phyloP scores from a whole-genome alignment of 2,888 invertebrate species.

The Drosophila anomelani region DNA sequence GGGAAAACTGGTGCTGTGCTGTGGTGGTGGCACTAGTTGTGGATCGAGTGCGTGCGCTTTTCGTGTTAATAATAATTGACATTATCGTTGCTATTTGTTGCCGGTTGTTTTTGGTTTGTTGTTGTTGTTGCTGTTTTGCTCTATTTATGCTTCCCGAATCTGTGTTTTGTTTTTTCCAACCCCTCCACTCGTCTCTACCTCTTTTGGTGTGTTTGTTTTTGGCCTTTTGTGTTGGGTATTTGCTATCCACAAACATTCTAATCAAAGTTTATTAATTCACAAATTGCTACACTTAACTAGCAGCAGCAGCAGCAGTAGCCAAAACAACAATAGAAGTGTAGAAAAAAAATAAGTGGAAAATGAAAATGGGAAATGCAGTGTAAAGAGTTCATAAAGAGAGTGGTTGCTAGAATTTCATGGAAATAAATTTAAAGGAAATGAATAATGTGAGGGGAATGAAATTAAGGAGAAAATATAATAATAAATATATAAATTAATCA shows the following conservation, averaged over 20 bases:
- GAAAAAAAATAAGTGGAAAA: not conserved
- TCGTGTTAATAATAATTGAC: slow-evolving; percentile 70
- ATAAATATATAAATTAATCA: not conserved
- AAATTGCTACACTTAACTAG: slow-evolving; percentile 57
- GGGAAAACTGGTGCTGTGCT: not conserved
- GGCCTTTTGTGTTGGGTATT: slow-evolving; percentile 54
- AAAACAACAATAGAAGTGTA: not conserved
- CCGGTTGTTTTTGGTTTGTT: slow-evolving; percentile 22
- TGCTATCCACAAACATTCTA: slow-evolving; percentile 58
- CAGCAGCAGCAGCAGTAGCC: not conserved
- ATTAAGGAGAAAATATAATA: not conserved
- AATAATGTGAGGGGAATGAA: not conserved
- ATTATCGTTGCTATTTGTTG: slow-evolving; percentile 55
- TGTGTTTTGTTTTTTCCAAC: slow-evolving; percentile 16
- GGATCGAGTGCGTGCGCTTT: slow-evolving; percentile 54
- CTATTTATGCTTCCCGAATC: slow-evolving; percentile 41
- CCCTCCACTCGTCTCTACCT: not conserved
- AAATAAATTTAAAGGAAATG: not conserved
- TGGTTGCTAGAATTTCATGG: not conserved
- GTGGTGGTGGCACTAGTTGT: slow-evolving; percentile 17
- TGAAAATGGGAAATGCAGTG: slow-evolving; percentile 5
- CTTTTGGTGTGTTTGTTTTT: slow-evolving; percentile 17
- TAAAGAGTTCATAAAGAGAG: slow-evolving; percentile 1
- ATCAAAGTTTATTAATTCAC: slow-evolving; percentile 72
- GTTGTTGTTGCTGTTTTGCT: slow-evolving; percentile 38